A percentile compares a stretch with the other conserved stretches of the same genome.
phyloP scores from a whole-genome alignment of 2,888 invertebrate genomes.

The Caenorhabditis imperialis region DNA sequence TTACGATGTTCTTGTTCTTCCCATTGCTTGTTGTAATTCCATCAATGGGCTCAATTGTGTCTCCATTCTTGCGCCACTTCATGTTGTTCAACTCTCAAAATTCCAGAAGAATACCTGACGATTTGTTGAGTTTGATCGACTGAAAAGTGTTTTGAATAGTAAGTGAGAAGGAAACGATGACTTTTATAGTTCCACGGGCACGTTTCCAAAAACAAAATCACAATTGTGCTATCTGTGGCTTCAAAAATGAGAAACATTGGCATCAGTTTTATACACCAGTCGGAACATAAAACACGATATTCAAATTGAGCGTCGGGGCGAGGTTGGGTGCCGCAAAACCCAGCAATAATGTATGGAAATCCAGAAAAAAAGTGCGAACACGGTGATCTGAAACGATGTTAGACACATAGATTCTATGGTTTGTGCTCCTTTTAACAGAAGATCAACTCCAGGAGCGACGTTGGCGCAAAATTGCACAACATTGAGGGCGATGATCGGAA shows the following conservation, averaged over 20 bases:
- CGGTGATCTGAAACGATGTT: constrained; percentile 27
- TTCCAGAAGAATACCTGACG: constrained; percentile 45
- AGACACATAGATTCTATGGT: constrained; percentile 16
- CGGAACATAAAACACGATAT: constrained; percentile 26
- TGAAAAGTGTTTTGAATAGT: constrained; percentile 1
- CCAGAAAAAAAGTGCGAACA: constrained; percentile 29
- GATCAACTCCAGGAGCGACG: constrained; percentile 14
- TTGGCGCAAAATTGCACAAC: constrained; percentile 49
- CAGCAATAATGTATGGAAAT: constrained; percentile 46
- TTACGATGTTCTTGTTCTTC: constrained; percentile 36
- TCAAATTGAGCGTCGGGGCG: constrained; percentile 33
- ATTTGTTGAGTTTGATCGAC: constrained; percentile 15
- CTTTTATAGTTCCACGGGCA: too few relatives aligned
- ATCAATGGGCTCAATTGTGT: constrained; percentile 21
- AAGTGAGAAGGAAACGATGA: too few relatives aligned
- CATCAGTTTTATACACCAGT: constrained; percentile 1
- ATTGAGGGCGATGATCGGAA: too few relatives aligned
- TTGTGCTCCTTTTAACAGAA: constrained; percentile 9
- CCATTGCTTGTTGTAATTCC: constrained; percentile 12
- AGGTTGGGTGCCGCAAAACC: constrained; percentile 23
- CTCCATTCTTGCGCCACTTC: constrained; percentile 35
- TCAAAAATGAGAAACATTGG: constrained; percentile 5
- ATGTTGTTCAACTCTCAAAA: constrained; percentile 20
- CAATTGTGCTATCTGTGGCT: too few relatives aligned
- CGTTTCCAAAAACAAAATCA: too few relatives aligned